Evolutionary conservation across 2,797 vertebrate genomes (phyloP).

Genomic region (Coregonus sp.): DNA sequence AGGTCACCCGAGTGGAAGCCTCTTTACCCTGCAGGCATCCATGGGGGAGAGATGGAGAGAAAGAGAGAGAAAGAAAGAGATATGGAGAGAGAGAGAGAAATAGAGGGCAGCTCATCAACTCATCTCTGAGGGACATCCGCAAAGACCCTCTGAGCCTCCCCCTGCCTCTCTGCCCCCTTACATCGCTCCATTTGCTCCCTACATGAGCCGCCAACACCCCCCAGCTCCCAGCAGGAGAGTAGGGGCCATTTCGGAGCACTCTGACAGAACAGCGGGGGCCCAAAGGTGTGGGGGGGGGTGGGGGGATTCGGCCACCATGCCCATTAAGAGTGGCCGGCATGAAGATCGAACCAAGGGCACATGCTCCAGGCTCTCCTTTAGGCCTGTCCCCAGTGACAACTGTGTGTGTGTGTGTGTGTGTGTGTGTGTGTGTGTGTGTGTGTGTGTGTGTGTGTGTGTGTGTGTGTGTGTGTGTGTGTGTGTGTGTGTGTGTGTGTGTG

Average conservation of each 20-base stretch:
- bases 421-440: background rate
- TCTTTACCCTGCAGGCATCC: conserved; percentile 53
- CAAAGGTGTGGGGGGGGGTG: conserved; percentile 48
- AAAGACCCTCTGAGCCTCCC: conserved; percentile 26
- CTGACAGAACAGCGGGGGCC: conserved; percentile 53
- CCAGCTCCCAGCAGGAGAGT: conserved; percentile 47
- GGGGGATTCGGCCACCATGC: conserved; percentile 31
- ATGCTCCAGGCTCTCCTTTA: background rate
- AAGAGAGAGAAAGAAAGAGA: background rate
- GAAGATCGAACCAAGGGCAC: conserved; percentile 76
- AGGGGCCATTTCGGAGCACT: conserved; percentile 41
- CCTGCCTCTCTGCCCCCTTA: conserved; percentile 27
- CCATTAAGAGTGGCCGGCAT: conserved; percentile 56
- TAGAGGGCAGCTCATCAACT: conserved; percentile 12
- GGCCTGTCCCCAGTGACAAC: conserved; percentile 33
- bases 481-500: no score
- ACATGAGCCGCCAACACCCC: background rate
- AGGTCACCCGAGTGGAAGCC: conserved; percentile 45
- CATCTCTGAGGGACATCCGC: conserved; percentile 4
- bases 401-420: conserved; percentile 12
- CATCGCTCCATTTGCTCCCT: conserved; percentile 50
- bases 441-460: conserved; percentile 52
- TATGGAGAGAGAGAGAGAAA: background rate
- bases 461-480: no score
- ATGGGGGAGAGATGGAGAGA: conserved; percentile 20